Percentiles rank a stretch among this genome's conserved stretches.
These are phyloP conservation scores for Nycticebus coucang DNA, from an alignment of 2,113 vertebrate species.

Conservation along the genomic window DNA sequence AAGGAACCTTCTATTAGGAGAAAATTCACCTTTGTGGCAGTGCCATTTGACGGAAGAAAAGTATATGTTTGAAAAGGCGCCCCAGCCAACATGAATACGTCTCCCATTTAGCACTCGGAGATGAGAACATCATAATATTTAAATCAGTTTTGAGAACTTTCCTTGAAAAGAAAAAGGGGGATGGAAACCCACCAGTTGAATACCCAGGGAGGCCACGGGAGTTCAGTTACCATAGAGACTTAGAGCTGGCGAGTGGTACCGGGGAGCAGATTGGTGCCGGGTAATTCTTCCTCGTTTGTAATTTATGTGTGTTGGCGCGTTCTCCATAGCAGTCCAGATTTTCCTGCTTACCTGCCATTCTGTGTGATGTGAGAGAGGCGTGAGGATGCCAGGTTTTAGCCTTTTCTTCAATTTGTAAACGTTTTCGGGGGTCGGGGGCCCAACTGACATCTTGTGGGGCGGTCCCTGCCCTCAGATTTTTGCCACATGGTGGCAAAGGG, in stretches of 20 bases:
- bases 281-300: constrained; percentile 88
- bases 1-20: constrained; percentile 52
- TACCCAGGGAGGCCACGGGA: constrained; percentile 80
- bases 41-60: constrained; percentile 72
- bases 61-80: constrained; percentile 72
- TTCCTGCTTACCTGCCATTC: constrained; percentile 89
- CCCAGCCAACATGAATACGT: constrained; percentile 71
- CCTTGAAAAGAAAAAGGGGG: constrained; percentile 77
- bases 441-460: background rate
- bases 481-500: background rate
- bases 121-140: constrained; percentile 87
- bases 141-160: constrained; percentile 87
- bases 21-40: constrained; percentile 72
- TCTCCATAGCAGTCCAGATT: constrained; percentile 83
- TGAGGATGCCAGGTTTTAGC: constrained; percentile 83
- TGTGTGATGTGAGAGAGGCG: constrained; percentile 85
- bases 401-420: constrained; percentile 82
- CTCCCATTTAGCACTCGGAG: constrained; percentile 80
- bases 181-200: constrained; percentile 79
- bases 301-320: constrained; percentile 78
- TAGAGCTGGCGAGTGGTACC: constrained; percentile 85
- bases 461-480: background rate
- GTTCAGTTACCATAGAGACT: constrained; percentile 85
- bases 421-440: constrained; percentile 69
- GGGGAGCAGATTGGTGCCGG: constrained; percentile 87